Base-by-base conservation (phyloP, 2,888 invertebrate species). In the Nymphalis polychloros region DNA sequence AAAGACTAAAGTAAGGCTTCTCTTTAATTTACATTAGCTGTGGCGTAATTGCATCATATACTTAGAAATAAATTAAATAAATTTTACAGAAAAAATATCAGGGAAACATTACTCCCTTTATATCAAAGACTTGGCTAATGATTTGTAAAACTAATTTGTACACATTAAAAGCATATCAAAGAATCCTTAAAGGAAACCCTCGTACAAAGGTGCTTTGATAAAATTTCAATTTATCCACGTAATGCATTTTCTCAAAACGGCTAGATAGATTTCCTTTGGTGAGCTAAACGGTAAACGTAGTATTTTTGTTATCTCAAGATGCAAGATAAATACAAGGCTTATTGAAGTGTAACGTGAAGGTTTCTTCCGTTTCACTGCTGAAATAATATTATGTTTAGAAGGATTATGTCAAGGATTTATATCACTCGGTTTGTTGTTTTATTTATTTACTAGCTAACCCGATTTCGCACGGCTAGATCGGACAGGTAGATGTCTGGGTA, bases 211-310 rank as follows among this genome's bases (percentile, higher is more conserved):
- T 62, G 62, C 63, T 68, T 67, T 66, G 68, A 70, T 70, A 71
- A 70, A 69, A 69, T 62, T 63, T 63, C 68, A 64, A 72, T 65
- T 73, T 65, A 69, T 65, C 59, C 65, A 81, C 81, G 81, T 82
- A 80, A 82, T 77, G 76, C 72, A 73, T 59, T 50, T 64, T 49
- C 59, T 49, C 31, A 35, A 59, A 49, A 48, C 50, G 7, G 4
- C 41, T 8, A 17, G 20, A 35, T 50, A 62, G 48, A 41, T 50
- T 59, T 59, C 62, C 49, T 64, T 64, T 59, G 13, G 23, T 20
- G 50, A 59, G 35, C 41, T 19, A 50, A 49, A 47, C 49, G 64
- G 35, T 59, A 27, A 35, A n/a, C 20, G 35, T 64, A 17, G 5
- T 64, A 19, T 59, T 59, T 60, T 60, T 60, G 46, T 23, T 60